Conservation (phyloP, 2,888 invertebrate genomes). For the Stenchaetothrips biformis region DNA sequence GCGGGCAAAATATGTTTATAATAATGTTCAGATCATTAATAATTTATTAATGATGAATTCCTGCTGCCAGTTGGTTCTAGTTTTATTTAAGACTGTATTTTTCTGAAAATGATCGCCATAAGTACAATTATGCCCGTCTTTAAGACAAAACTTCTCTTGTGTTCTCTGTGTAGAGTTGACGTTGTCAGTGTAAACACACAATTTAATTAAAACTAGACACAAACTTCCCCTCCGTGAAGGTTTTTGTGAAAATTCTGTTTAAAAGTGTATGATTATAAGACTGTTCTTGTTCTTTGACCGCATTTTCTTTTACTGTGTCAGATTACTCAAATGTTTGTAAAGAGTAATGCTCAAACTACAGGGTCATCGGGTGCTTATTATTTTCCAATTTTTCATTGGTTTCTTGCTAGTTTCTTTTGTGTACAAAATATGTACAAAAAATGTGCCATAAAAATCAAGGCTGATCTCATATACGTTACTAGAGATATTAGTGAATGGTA, state of each 20-base stretch:
- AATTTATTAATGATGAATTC: background rate
- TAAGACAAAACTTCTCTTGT: background rate
- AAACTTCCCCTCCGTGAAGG: too few relatives aligned
- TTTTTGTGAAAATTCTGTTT: background rate
- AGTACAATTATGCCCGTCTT: background rate
- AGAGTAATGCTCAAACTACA: background rate
- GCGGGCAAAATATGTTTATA: background rate
- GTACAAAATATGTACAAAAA: background rate
- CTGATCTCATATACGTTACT: slow-evolving; percentile 4
- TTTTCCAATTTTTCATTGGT: background rate
- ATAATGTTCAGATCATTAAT: background rate
- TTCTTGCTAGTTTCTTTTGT: background rate
- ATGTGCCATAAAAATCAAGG: slow-evolving; percentile 15
- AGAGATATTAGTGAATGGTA: background rate
- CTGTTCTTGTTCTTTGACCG: background rate
- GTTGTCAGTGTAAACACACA: too few relatives aligned
- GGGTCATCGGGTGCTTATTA: background rate
- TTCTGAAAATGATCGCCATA: background rate
- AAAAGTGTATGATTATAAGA: background rate
- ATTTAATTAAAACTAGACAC: too few relatives aligned
- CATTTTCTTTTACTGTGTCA: background rate
- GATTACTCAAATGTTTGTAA: background rate
- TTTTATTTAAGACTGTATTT: background rate
- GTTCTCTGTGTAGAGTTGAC: too few relatives aligned
- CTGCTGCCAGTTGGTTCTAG: background rate